Percentiles rank a stretch among this genome's conserved stretches.
phyloP scores from a whole-genome alignment of 2,797 vertebrate species.

The Sebastes aleutianus region DNA sequence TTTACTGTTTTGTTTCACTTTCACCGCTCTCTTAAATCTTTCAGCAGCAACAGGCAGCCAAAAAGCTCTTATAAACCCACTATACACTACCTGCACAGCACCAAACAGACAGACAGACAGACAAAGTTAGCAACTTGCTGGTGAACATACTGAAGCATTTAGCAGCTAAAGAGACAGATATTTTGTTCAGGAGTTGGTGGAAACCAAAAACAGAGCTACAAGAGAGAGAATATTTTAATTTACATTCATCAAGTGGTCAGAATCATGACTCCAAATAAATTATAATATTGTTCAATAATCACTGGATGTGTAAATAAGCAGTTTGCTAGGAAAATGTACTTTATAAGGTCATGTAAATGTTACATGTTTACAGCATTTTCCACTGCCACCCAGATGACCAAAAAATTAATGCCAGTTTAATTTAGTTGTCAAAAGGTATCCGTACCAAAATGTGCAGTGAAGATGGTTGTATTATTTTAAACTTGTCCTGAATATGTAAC shows the following conservation, averaged over 20 bases:
- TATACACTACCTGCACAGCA: too few species aligned
- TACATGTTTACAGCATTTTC: background rate
- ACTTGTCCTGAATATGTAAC: conserved; percentile 64
- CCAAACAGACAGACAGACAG: too few species aligned
- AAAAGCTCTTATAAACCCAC: too few species aligned
- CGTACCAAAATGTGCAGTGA: background rate
- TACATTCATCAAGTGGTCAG: background rate
- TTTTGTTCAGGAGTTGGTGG: background rate
- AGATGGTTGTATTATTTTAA: conserved; percentile 5
- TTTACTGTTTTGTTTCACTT: background rate
- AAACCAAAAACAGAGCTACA: background rate
- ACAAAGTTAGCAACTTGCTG: too few species aligned
- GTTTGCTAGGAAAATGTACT: too few species aligned
- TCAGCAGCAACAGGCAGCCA: too few species aligned
- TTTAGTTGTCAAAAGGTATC: background rate
- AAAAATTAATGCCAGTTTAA: too few species aligned
- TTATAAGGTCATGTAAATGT: background rate
- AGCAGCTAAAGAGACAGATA: background rate
- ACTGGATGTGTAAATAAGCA: background rate
- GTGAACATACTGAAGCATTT: too few species aligned
- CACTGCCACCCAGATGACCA: background rate
- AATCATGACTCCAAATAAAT: background rate
- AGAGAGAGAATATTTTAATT: background rate
- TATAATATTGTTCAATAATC: background rate
- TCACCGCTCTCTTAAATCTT: background rate